Conservation (phyloP, 1,140 invertebrate genomes). For the Lepidotrigona ventralis region DNA sequence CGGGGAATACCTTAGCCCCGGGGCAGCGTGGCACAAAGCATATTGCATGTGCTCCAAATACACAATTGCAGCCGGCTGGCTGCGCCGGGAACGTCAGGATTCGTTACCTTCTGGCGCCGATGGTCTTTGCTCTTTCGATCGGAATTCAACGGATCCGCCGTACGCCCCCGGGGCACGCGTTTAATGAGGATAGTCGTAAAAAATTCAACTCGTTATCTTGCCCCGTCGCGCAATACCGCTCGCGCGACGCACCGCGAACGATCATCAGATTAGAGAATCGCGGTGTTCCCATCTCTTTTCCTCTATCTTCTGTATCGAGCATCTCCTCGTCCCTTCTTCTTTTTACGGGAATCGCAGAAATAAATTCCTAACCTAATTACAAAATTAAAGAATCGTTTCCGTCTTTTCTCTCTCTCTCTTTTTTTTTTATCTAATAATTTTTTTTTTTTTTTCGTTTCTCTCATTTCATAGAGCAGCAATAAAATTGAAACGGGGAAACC, state of each 20-base stretch:
- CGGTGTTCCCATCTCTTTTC: not conserved
- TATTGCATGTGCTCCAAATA: constrained; percentile 67
- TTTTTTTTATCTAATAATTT: no score
- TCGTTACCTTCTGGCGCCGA: constrained; percentile 54
- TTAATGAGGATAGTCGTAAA: constrained; percentile 49
- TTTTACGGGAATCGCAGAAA: not conserved
- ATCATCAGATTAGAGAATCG: constrained; percentile 14
- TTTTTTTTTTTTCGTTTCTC: no score
- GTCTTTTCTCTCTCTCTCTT: not conserved
- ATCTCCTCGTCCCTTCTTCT: not conserved
- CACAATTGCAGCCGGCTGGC: constrained; percentile 32
- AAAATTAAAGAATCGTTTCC: not conserved
- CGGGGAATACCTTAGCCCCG: constrained; percentile 59
- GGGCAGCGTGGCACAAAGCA: constrained; percentile 61
- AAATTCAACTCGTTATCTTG: constrained; percentile 53
- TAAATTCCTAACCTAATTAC: no score
- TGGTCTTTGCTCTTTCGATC: constrained; percentile 54
- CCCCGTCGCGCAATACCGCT: not conserved
- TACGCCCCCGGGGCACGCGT: constrained; percentile 28
- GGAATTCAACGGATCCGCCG: constrained; percentile 36
- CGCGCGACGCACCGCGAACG: constrained; percentile 9
- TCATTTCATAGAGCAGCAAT: no score
- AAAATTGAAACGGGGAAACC: not conserved
- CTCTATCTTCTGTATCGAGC: not conserved
- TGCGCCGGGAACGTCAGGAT: constrained; percentile 23